phyloP scores from a whole-genome alignment of 2,113 vertebrate genomes.

The Syngnathus scovelli region DNA sequence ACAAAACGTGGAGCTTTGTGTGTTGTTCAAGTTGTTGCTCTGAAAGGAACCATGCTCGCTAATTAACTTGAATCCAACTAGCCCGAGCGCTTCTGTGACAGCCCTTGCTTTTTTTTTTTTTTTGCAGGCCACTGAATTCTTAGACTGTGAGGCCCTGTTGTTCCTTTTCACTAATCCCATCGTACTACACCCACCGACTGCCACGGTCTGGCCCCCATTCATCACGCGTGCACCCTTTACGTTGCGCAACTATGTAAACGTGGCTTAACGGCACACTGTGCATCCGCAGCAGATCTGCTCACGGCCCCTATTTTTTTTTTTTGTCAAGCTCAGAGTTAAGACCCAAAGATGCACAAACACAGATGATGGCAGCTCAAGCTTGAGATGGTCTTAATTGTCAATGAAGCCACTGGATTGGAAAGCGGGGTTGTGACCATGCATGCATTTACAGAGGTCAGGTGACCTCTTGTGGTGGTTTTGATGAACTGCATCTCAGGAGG shows the following conservation, averaged over 20 bases:
- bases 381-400: slow-evolving; percentile 43
- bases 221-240: slow-evolving; percentile 10
- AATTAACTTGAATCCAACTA: background rate
- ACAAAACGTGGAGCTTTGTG: background rate
- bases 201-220: slow-evolving; percentile 18
- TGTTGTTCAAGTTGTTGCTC: no score
- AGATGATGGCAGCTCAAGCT: slow-evolving; percentile 15
- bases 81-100: slow-evolving; percentile 1
- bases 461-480: slow-evolving; percentile 50
- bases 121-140: slow-evolving; percentile 9
- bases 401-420: slow-evolving; percentile 35
- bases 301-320: background rate
- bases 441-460: slow-evolving; percentile 32
- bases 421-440: slow-evolving; percentile 39
- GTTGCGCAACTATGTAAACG: slow-evolving; percentile 13
- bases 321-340: slow-evolving; percentile 14
- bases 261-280: background rate
- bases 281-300: background rate
- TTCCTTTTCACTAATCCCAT: slow-evolving; percentile 25
- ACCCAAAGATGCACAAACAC: slow-evolving; percentile 16
- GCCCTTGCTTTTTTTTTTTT: background rate
- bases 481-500: background rate
- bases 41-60: background rate
- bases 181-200: slow-evolving; percentile 9
- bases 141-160: slow-evolving; percentile 30